Base-by-base conservation (phyloP, 1,140 invertebrate species). In the Amphibalanus amphitrite region DNA sequence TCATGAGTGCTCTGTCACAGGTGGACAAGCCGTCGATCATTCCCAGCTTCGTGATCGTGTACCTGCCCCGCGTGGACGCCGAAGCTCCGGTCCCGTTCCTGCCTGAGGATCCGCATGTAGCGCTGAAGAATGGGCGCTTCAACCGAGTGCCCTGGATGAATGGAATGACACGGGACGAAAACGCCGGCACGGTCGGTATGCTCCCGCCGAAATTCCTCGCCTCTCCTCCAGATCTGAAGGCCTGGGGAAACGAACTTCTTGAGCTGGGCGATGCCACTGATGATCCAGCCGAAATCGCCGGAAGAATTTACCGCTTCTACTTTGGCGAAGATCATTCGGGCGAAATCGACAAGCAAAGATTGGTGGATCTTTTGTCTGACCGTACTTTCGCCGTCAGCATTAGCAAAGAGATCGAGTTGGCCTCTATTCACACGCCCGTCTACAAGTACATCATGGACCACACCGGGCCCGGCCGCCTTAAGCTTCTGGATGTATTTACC, bases 81-180 rank as follows among this genome's bases (percentile, higher is more conserved):
- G 70, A 71, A 15, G 4, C 33, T 38, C 15, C 33, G 33, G 4
- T 38, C 4, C 33, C 33, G 20, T 80, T 85, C 71, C 67, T 85
- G 28, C 75, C 81, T 0, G 73, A 79, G 23, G 75, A 80, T 59
- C 79, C 80, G 6, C 30, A 29, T 15, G 70, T 75, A 26, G 73
- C 79, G 3, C 68, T 81, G 13, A 73, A 72, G 26, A 76, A 75
- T 28, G 79, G 82, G 69, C 78, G 79, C 65, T 82, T 82, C 64
- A 75, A 82, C 40, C 81, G 83, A 71, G 79, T 88, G 23, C 86
- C 87, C 0, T 79, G 84, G 26, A 81, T 89, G 13, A 75, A 84
- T 26, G 88, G 88, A 0, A 83, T 84, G 65, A 85, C 82, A 75
- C 78, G 75, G 26, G 77, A 80, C 23, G 88, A 89, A 80, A 84